Conservation (phyloP, 2,888 invertebrate species). For the Epinotia brunnichana region DNA sequence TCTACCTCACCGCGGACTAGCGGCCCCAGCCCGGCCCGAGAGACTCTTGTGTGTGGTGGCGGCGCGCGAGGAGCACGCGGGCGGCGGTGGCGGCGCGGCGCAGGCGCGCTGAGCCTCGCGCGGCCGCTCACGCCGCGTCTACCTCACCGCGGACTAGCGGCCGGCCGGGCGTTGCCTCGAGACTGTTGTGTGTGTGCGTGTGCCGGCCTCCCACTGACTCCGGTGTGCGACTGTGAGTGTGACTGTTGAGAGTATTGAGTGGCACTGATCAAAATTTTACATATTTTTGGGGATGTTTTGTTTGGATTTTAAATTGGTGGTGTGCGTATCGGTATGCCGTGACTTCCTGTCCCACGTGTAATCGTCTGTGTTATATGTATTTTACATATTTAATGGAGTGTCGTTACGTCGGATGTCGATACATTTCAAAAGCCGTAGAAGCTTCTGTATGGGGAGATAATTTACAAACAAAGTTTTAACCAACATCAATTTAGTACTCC, state of each 20-base stretch:
- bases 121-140: too few relatives aligned
- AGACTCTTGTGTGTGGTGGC: too few relatives aligned
- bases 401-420: conserved; percentile 5
- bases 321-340: conserved; percentile 6
- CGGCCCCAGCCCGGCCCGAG: too few relatives aligned
- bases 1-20: too few relatives aligned
- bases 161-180: too few relatives aligned
- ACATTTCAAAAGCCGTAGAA: not conserved
- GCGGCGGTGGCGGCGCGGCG: too few relatives aligned
- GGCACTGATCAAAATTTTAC: conserved; percentile 19
- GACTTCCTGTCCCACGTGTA: conserved; percentile 15
- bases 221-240: not conserved
- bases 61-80: too few relatives aligned
- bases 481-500: too few relatives aligned
- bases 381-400: not conserved
- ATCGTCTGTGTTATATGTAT: conserved; percentile 21
- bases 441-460: not conserved
- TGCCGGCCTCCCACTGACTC: not conserved
- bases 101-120: too few relatives aligned
- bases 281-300: conserved; percentile 4
- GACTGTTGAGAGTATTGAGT: not conserved
- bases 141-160: too few relatives aligned
- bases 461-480: too few relatives aligned
- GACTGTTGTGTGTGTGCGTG: too few relatives aligned
- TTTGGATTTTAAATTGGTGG: conserved; percentile 16